These are phyloP conservation scores for Scytalopus superciliaris DNA, from an alignment of 2,113 vertebrate species.

Conservation along the genomic window DNA sequence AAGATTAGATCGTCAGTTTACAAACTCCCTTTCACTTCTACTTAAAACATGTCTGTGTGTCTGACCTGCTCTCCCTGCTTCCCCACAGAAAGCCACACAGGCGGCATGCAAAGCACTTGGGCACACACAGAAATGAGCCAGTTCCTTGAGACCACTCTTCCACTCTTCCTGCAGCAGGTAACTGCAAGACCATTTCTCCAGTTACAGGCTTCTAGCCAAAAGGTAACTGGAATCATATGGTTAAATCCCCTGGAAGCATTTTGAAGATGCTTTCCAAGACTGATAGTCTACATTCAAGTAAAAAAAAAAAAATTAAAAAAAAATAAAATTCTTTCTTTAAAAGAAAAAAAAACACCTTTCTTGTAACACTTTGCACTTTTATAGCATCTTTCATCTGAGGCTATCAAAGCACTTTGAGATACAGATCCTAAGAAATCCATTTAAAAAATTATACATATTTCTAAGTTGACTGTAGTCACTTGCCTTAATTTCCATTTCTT, in stretches of 20 bases:
- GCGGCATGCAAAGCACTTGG: not conserved
- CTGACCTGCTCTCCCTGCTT: not conserved
- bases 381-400: constrained; percentile 18
- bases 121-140: not conserved
- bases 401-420: constrained; percentile 10
- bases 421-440: constrained; percentile 7
- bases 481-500: constrained; percentile 38
- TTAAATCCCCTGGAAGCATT: not conserved
- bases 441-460: constrained; percentile 38
- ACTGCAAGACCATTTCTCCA: not conserved
- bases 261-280: not conserved
- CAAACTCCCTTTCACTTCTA: not conserved
- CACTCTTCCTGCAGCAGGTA: not conserved
- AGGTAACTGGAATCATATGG: not conserved
- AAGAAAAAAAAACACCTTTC: not conserved
- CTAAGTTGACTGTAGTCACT: not conserved
- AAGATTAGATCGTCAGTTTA: not conserved
- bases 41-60: not conserved
- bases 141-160: not conserved
- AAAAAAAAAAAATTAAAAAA: not conserved
- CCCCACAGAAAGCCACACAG: not conserved
- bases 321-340: not conserved
- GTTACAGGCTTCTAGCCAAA: not conserved
- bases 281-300: not conserved
- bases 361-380: constrained; percentile 4